Percentiles rank a stretch among this genome's conserved stretches.
Conservation (phyloP, 2,888 invertebrate species). For the Zele albiditarsus region DNA sequence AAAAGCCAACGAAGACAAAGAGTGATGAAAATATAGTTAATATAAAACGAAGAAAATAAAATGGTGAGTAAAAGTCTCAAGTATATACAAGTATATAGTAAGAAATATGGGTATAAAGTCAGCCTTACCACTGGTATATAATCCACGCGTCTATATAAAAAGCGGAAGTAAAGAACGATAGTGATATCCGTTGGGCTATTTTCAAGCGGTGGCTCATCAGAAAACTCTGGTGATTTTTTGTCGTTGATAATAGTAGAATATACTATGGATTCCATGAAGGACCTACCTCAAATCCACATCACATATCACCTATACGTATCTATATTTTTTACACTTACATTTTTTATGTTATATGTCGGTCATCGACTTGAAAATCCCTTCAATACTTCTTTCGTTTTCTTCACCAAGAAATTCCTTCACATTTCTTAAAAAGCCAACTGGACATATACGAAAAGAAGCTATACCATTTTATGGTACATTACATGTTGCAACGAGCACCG, state of each 20-base stretch:
- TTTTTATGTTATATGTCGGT: neutral
- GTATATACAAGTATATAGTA: neutral
- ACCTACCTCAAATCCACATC: conserved; percentile 4
- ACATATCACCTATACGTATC: neutral
- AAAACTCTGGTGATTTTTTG: neutral
- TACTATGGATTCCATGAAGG: too few relatives aligned
- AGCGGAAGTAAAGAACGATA: too few relatives aligned
- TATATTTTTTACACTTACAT: neutral
- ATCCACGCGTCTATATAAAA: too few relatives aligned
- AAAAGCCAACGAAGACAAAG: conserved; percentile 10
- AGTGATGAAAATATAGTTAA: neutral
- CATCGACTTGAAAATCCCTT: conserved; percentile 20
- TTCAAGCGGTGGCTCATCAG: neutral
- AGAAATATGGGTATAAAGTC: neutral
- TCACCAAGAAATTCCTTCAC: neutral
- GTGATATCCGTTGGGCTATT: neutral
- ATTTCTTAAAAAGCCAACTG: neutral
- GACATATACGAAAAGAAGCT: neutral
- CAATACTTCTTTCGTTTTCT: conserved; percentile 20
- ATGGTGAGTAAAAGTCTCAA: too few relatives aligned
- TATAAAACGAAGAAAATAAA: neutral
- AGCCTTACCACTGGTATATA: neutral
- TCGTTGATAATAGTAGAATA: too few relatives aligned
- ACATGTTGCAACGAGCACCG: neutral
- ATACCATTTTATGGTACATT: neutral